Base-by-base conservation (phyloP, 2,113 vertebrate genomes). In the Scomber colias region DNA sequence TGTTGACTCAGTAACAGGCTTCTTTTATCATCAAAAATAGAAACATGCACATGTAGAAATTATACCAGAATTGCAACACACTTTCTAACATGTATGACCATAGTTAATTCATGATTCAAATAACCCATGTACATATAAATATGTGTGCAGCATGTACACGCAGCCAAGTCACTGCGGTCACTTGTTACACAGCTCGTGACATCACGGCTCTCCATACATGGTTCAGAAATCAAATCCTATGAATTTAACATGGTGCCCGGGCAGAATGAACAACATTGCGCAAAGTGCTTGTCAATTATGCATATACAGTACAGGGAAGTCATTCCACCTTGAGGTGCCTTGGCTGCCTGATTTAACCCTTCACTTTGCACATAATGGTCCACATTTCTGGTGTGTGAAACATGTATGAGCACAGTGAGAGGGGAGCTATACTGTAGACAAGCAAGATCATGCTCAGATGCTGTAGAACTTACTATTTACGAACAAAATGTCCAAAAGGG, bases 221-320 rank as follows among this genome's bases (percentile, higher is more conserved):
- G 60, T 5, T 56, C 71, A 65, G 48, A 74, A 83, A 90, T 89
- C 71, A 83, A 62, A 65, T 81, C 78, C 74, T 6, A 89, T 92
- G 85, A 92, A 89, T 93, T 89, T 86, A 46, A 87, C 77, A 87
- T 90, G 84, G 88, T 81, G 83, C 87, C 77, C 82, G 49, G 57
- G 81, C 31, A 71, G 76, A 86, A 62, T 30, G 79, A 84, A 80
- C 80, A 81, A 82, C 82, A 63, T 75, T 27, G 77, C 17, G 56
- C 76, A 85, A 87, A 90, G 89, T 87, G 87, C 60, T 80, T 44
- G 75, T 94, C 75, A 91, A 93, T 94, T 87, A 93, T 93, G 88
- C 59, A 93, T 90, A 63, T 74, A 59, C 68, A 72, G 73, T 81
- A 88, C 65, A 65, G 62, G 65, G 65, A 40, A 65, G 71, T 81